Conservation (phyloP, 2,797 vertebrate species). For the Centroberyx gerrardi region DNA sequence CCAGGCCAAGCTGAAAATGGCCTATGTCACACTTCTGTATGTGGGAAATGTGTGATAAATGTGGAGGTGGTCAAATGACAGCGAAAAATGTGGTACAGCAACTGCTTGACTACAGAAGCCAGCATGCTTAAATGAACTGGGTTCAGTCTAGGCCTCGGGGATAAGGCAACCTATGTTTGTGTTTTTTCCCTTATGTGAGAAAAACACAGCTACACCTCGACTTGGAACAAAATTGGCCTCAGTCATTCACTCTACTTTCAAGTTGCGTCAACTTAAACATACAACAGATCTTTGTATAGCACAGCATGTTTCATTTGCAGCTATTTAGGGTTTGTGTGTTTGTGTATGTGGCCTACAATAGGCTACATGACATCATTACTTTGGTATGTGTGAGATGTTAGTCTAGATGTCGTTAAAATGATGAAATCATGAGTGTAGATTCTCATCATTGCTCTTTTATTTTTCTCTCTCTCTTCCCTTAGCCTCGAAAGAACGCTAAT, state of each 20-base stretch:
- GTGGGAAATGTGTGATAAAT: not conserved
- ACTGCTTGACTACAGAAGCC: not conserved
- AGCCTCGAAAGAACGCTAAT: conserved; percentile 98
- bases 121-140: not conserved
- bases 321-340: not conserved
- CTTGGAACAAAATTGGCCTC: not conserved
- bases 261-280: conserved; percentile 11
- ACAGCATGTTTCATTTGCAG: not conserved
- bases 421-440: not conserved
- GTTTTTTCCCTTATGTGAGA: not conserved
- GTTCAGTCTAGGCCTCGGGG: not conserved
- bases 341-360: not conserved
- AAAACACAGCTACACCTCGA: not conserved
- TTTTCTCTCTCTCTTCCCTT: conserved; percentile 44
- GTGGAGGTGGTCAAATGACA: not conserved
- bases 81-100: not conserved
- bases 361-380: conserved; percentile 14
- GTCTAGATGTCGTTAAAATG: not conserved
- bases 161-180: not conserved
- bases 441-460: conserved; percentile 4
- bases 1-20: conserved; percentile 6
- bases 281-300: conserved; percentile 1
- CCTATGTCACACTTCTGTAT: not conserved
- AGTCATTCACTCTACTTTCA: conserved; percentile 5
- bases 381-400: conserved; percentile 7